Conservation (phyloP, 2,888 invertebrate species). For the Nycteola revayana region DNA sequence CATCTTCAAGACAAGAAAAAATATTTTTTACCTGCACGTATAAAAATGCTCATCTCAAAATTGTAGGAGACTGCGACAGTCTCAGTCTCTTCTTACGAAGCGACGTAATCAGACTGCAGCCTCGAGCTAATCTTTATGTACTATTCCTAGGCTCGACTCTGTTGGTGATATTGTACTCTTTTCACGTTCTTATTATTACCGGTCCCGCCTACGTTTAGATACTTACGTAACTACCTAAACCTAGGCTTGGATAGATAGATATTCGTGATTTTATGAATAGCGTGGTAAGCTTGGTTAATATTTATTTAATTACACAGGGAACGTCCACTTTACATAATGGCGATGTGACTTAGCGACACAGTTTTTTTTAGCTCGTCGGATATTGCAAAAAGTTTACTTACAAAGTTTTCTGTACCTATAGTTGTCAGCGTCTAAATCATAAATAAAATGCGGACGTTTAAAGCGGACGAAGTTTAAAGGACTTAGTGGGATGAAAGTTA, state of each 20-base stretch:
- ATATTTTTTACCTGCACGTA: conserved; percentile 30
- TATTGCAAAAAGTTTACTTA: conserved; percentile 52
- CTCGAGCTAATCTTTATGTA: conserved; percentile 74
- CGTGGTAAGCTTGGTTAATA: conserved; percentile 19
- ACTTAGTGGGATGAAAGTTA: conserved; percentile 75
- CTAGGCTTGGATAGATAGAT: too few relatives aligned
- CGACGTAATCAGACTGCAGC: conserved; percentile 71
- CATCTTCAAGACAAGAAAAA: conserved; percentile 18
- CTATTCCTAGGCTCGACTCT: conserved; percentile 55
- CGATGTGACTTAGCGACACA: conserved; percentile 44
- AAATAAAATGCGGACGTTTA: conserved; percentile 70
- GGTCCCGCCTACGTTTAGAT: conserved; percentile 22
- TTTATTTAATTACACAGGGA: conserved; percentile 40
- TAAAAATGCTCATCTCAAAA: conserved; percentile 54
- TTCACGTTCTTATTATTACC: conserved; percentile 51
- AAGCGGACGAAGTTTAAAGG: conserved; percentile 75
- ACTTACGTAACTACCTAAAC: conserved; percentile 19
- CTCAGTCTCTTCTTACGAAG: conserved; percentile 61
- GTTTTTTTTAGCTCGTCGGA: conserved; percentile 42
- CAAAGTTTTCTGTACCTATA: conserved; percentile 55
- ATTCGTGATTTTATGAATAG: conserved; percentile 14
- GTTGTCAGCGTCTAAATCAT: conserved; percentile 71
- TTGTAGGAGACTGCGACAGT: conserved; percentile 51
- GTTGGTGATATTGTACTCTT: conserved; percentile 62
- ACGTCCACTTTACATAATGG: conserved; percentile 43